Conservation (phyloP, 2,113 vertebrate genomes). For the Takifugu bimaculatus region DNA sequence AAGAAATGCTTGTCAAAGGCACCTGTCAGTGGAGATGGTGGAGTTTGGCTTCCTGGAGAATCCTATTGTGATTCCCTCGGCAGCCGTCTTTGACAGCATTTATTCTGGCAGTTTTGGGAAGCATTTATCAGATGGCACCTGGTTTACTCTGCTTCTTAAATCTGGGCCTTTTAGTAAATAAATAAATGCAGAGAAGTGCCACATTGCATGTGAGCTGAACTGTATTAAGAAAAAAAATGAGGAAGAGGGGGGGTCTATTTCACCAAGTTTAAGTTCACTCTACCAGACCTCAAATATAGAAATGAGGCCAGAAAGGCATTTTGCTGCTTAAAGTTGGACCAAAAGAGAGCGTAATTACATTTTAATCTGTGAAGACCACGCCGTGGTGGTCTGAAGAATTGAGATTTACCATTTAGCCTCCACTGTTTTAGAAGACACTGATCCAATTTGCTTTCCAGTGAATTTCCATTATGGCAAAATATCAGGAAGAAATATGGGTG, state of each 20-base stretch:
- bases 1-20: constrained; percentile 49
- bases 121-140: constrained; percentile 48
- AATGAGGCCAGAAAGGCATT: too few species aligned
- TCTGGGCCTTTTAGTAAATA: constrained; percentile 32
- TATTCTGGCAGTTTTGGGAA: constrained; percentile 33
- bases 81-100: constrained; percentile 54
- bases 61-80: constrained; percentile 45
- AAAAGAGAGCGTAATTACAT: too few species aligned
- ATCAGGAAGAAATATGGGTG: neutral
- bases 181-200: too few species aligned
- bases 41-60: constrained; percentile 46
- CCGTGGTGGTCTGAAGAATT: neutral
- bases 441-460: neutral
- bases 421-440: neutral
- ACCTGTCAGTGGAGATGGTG: constrained; percentile 35
- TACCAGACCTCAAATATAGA: too few species aligned
- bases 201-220: constrained; percentile 11
- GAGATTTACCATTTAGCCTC: neutral
- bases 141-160: constrained; percentile 27
- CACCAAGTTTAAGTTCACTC: neutral
- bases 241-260: neutral
- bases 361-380: neutral
- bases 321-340: neutral
- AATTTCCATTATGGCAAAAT: neutral
- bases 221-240: neutral